Evolutionary conservation across 2,888 invertebrate genomes (phyloP), one percentile per base, ranked within the genome.

Genomic region (Caprella mutica): DNA sequence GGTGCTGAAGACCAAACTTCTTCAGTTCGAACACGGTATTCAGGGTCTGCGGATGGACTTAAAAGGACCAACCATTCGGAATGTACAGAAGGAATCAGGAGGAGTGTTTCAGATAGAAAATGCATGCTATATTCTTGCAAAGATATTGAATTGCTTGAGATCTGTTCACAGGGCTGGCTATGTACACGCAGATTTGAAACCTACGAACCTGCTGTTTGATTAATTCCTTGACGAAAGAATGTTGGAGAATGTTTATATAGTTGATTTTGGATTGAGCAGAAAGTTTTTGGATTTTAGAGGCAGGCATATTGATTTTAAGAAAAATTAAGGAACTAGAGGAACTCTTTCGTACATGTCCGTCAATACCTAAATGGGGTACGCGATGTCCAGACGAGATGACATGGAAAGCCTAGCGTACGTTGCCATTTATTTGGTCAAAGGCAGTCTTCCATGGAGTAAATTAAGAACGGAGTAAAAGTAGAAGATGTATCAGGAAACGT

Each of bases 331-430:
- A 1, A 48, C 48, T 2, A 6, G 48, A 30, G 48, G 48, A n/a
- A 48, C 48, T n/a, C 14, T 48, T 2, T 19, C 48, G 3, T 48
- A 48, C 17, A 48, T 48, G 48, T 48, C 48, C 2, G 30, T 48
- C 5, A 48, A 48, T n/a, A 48, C 48, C 2, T 30, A 48, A 14
- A 2, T 30, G 30, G 48, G 48, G 3, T 30, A 24, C 3, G 19
- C 48, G 14, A 48, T 48, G 48, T 9, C 48, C 1, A 23, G 48
- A 17, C 29, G 48, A 30, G 48, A 48, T 17, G 48, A 48, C 19
- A 48, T 48, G 12, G 48, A 48, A 5, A 48, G 48, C 19, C 48
- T 48, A 4, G 27, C 48, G n/a, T 48, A 48, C n/a, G 48, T 48
- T 27, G 48, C 48, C 3, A 48, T 48, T 2, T 48, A 29, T 21